phyloP scores from a whole-genome alignment of 1,140 invertebrate species.

The Listronotus oregonensis region DNA sequence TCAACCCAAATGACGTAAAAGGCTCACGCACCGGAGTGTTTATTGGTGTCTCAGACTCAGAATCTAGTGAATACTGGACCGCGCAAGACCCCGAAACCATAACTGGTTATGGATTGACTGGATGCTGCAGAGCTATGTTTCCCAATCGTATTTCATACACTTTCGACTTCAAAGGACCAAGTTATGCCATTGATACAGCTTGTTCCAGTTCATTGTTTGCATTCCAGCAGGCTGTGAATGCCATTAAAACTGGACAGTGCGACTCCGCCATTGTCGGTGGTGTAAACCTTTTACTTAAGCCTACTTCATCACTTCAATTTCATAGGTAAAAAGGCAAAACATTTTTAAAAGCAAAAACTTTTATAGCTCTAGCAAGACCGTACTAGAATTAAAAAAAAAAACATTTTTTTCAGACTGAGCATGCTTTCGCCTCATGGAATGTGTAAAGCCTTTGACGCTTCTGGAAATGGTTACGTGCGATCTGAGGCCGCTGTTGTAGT shows the following conservation, averaged over 20 bases:
- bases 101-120: slow-evolving; percentile 91
- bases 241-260: slow-evolving; percentile 84
- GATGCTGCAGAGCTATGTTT: slow-evolving; percentile 93
- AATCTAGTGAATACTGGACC: slow-evolving; percentile 84
- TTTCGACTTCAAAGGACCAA: slow-evolving; percentile 91
- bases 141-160: slow-evolving; percentile 94
- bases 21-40: slow-evolving; percentile 90
- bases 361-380: too few species aligned
- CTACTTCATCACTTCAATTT: slow-evolving; percentile 89
- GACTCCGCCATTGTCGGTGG: slow-evolving; percentile 93
- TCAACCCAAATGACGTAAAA: slow-evolving; percentile 79
- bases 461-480: slow-evolving; percentile 90
- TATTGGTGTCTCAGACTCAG: slow-evolving; percentile 84
- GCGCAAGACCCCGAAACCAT: slow-evolving; percentile 70
- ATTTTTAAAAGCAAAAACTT: too few species aligned
- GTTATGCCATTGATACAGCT: slow-evolving; percentile 92
- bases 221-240: slow-evolving; percentile 81
- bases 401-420: slow-evolving; percentile 61
- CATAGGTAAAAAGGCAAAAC: slow-evolving; percentile 58
- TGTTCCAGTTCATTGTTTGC: slow-evolving; percentile 93
- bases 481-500: slow-evolving; percentile 85
- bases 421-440: slow-evolving; percentile 90
- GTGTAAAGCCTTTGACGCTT: slow-evolving; percentile 92
- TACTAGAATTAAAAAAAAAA: too few species aligned
- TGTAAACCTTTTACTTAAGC: slow-evolving; percentile 81